Percentiles rank a stretch among this genome's conserved stretches.
phyloP scores from a whole-genome alignment of 2,888 invertebrate genomes.

The Ischnus inquisitorius region DNA sequence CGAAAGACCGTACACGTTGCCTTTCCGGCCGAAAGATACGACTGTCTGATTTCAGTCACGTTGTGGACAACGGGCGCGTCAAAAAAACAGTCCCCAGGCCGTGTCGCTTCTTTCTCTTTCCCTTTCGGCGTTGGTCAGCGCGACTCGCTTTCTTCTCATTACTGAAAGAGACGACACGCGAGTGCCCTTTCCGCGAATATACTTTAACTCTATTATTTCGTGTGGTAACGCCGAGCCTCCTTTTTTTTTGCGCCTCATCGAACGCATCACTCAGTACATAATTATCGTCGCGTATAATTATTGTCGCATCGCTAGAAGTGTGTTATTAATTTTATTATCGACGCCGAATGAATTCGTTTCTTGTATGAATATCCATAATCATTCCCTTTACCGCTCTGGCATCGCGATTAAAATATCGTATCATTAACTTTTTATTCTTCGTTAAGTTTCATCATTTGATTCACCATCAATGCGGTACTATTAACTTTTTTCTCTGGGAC shows the following conservation, averaged over 20 bases:
- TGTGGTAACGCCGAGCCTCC: not conserved
- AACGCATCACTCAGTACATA: not conserved
- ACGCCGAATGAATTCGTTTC: not conserved
- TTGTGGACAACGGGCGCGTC: not conserved
- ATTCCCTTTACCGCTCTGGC: not conserved
- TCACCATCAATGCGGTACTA: slow-evolving; percentile 13
- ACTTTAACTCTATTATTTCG: not conserved
- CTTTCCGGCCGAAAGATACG: not conserved
- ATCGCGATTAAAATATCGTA: too few species aligned
- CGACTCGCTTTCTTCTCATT: not conserved
- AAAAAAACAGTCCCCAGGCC: not conserved
- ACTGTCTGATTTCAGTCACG: not conserved
- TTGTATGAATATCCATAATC: not conserved
- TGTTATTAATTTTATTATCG: not conserved
- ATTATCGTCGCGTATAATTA: not conserved
- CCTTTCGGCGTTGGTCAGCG: slow-evolving; percentile 14
- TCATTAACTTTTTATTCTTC: not conserved
- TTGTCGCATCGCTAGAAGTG: not conserved
- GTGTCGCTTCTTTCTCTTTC: slow-evolving; percentile 4
- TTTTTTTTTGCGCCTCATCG: not conserved
- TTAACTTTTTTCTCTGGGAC: too few species aligned
- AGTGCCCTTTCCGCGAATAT: not conserved
- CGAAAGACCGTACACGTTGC: not conserved
- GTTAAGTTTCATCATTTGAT: not conserved
- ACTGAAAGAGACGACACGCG: not conserved